Evolutionary conservation across 2,888 invertebrate species (phyloP).

Genomic region (Patella depressa): DNA sequence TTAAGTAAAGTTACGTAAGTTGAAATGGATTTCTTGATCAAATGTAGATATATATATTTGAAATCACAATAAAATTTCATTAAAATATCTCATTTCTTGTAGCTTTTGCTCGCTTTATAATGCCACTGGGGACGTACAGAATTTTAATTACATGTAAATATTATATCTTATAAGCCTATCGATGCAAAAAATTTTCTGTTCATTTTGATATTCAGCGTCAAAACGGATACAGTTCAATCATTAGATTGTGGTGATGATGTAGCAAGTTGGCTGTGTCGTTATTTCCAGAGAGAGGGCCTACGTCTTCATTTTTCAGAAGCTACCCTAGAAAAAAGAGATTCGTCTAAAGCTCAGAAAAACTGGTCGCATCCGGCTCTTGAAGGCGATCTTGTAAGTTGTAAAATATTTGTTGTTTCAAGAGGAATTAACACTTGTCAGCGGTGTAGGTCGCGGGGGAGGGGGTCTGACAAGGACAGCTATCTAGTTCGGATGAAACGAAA

Average conservation of each 20-base stretch:
- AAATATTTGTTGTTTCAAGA: neutral
- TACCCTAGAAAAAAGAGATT: constrained; percentile 47
- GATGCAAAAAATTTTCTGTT: too few relatives aligned
- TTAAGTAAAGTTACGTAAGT: constrained; percentile 40
- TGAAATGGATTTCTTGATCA: neutral
- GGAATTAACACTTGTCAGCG: too few relatives aligned
- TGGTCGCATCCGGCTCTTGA: constrained; percentile 48
- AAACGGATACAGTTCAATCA: constrained; percentile 45
- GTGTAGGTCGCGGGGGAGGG: too few relatives aligned
- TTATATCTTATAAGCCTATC: too few relatives aligned
- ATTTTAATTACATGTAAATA: too few relatives aligned
- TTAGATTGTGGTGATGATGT: constrained; percentile 61
- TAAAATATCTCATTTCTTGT: too few relatives aligned
- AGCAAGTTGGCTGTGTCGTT: constrained; percentile 55
- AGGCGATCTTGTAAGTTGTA: constrained; percentile 41
- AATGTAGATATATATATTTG: neutral
- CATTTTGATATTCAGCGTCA: constrained; percentile 37
- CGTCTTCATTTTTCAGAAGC: constrained; percentile 52
- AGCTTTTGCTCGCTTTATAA: too few relatives aligned
- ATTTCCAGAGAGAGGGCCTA: constrained; percentile 49
- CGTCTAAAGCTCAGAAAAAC: constrained; percentile 44
- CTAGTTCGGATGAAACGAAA: too few relatives aligned
- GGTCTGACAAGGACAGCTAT: too few relatives aligned
- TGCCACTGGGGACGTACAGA: too few relatives aligned
- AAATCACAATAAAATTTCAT: too few relatives aligned